Evolutionary conservation across 1,140 invertebrate genomes (phyloP).

Genomic region (Penaeus chinensis): DNA sequence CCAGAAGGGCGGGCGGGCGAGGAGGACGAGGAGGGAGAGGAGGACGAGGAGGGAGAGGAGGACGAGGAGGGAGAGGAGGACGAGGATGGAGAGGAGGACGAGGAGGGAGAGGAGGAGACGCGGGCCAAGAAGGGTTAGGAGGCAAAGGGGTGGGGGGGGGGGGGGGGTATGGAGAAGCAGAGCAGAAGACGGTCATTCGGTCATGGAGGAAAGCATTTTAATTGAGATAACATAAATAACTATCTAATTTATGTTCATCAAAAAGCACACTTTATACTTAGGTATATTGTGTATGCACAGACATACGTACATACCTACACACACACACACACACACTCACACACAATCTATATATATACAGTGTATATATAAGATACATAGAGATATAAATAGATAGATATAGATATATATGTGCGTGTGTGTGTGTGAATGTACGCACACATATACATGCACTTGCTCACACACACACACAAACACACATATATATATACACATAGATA

Average conservation of each 20-base stretch:
- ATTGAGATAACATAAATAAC: not conserved
- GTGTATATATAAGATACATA: too few species aligned
- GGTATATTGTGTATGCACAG: too few species aligned
- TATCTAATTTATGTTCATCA: not conserved
- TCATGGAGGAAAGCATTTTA: not conserved
- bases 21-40: not conserved
- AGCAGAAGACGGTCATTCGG: not conserved
- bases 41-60: not conserved
- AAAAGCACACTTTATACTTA: not conserved
- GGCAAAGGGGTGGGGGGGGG: not conserved
- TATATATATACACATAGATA: too few species aligned
- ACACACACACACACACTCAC: too few species aligned
- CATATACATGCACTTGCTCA: not conserved
- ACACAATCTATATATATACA: too few species aligned
- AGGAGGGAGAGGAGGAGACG: not conserved
- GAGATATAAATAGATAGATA: too few species aligned
- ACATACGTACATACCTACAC: too few species aligned
- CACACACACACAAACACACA: not conserved
- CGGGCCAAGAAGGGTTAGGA: not conserved
- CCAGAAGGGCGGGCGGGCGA: constrained; percentile 14
- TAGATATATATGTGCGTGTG: too few species aligned
- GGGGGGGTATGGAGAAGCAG: not conserved
- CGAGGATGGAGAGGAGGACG: not conserved
- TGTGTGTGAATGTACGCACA: not conserved
- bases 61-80: not conserved